A percentile compares a stretch with the other conserved stretches of the same genome.
Conservation (phyloP, 2,888 invertebrate species). For the Dinocampus coccinellae region DNA sequence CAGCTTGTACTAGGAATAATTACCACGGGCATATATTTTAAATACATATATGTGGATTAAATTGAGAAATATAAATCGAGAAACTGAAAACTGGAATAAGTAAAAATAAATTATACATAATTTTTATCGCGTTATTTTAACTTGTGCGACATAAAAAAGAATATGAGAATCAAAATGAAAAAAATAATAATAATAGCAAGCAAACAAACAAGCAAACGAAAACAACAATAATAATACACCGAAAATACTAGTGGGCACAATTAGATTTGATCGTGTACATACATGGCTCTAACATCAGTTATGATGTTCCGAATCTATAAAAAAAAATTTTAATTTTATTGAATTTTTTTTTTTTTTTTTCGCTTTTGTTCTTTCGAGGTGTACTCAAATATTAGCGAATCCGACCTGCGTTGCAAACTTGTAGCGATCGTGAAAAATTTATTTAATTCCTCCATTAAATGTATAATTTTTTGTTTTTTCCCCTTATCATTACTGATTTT, state of each 20-base stretch:
- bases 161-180: conserved; percentile 5
- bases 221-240: neutral
- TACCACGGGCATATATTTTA: conserved; percentile 6
- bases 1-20: conserved; percentile 24
- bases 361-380: neutral
- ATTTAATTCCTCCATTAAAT: conserved; percentile 29
- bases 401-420: conserved; percentile 8
- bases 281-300: conserved; percentile 19
- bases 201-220: conserved; percentile 2
- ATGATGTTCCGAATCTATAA: conserved; percentile 29
- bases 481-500: neutral
- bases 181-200: neutral
- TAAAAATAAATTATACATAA: conserved; percentile 1
- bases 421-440: conserved; percentile 27
- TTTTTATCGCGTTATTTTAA: neutral
- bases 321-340: conserved; percentile 15
- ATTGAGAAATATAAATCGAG: neutral
- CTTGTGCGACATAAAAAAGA: neutral
- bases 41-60: conserved; percentile 4
- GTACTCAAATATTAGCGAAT: conserved; percentile 17
- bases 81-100: neutral
- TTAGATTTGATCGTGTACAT: conserved; percentile 21
- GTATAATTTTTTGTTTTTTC: conserved; percentile 6
- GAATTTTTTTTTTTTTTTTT: neutral
- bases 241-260: conserved; percentile 12